phyloP scores from a whole-genome alignment of 2,113 vertebrate species.

The Stegostoma tigrinum region DNA sequence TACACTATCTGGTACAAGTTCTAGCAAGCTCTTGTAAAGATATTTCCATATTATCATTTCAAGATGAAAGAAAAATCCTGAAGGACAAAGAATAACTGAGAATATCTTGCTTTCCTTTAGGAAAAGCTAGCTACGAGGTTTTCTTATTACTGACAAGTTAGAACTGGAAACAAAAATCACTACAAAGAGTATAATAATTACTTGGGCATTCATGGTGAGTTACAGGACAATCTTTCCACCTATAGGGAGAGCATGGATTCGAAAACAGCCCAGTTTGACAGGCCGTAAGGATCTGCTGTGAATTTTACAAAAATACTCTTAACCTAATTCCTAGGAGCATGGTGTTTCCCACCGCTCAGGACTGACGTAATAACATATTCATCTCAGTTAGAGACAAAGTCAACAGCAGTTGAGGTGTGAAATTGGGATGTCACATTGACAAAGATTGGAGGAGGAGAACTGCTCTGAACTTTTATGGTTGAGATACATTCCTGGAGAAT shows the following conservation, averaged over 20 bases:
- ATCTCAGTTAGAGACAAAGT: slow-evolving; percentile 1
- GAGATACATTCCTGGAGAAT: neutral
- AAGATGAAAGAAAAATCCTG: neutral
- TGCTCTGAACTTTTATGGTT: neutral
- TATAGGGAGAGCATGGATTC: neutral
- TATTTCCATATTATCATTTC: neutral
- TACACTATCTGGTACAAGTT: too few species aligned
- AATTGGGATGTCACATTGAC: neutral
- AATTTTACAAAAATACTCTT: neutral
- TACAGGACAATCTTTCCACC: neutral
- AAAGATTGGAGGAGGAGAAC: neutral
- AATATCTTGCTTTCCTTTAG: neutral
- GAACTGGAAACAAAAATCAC: neutral
- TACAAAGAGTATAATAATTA: neutral
- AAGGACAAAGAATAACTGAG: neutral
- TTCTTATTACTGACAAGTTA: neutral
- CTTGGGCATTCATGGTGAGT: neutral
- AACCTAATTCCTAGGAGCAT: neutral
- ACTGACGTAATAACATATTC: neutral
- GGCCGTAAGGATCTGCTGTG: neutral
- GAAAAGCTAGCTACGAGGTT: neutral
- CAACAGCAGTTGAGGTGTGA: neutral
- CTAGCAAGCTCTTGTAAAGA: neutral
- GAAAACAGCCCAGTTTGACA: neutral
- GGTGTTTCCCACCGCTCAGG: neutral